Evolutionary conservation across 2,797 vertebrate genomes (phyloP), one percentile per base, ranked within the genome.

Genomic region (Podarcis siculus): DNA sequence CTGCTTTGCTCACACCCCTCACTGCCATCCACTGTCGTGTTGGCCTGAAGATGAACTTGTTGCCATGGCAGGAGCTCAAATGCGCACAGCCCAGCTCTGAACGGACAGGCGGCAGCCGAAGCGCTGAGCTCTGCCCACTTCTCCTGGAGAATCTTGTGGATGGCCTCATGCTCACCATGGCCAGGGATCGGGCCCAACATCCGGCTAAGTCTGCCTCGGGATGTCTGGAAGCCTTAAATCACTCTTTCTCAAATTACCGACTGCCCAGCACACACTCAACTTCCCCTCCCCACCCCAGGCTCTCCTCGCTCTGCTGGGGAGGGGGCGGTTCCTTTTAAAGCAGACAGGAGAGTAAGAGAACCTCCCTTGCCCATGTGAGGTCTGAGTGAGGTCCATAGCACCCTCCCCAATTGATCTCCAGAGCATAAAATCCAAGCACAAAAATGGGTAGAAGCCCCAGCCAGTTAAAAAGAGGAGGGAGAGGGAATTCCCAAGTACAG

Each of bases 31-130:
- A 67, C 39, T 0, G 0, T 3, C 12, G 67, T 10, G 3, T 86
- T 92, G 94, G 93, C 93, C 92, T 23, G 30, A 21, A 82, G 93
- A 93, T 95, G 94, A 94, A 95, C 95, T 92, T 93, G 95, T 95
- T 95, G 94, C 94, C 91, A 95, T 93, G 93, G 95, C 83, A 94
- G 93, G 93, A 90, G 86, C 2, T 2, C 3, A 90, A 79, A 93
- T 85, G 93, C 1, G 87, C 2, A 0, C 1, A 5, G 35, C 0
- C 0, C 78, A n/a, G 87, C 86, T 5, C 30, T 78, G 66, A 83
- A 0, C 12, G 89, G 2, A 0, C 0, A 0, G 90, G 86, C 37
- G 0, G 73, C 93, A 72, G 90, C 91, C 69, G 2, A 0, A 30
- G 79, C 32, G 13, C 3, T 0, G 12, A 83, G 17, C 37, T 42